Evolutionary conservation across 2,888 invertebrate species (phyloP).

Genomic region (Hipparchia semele): DNA sequence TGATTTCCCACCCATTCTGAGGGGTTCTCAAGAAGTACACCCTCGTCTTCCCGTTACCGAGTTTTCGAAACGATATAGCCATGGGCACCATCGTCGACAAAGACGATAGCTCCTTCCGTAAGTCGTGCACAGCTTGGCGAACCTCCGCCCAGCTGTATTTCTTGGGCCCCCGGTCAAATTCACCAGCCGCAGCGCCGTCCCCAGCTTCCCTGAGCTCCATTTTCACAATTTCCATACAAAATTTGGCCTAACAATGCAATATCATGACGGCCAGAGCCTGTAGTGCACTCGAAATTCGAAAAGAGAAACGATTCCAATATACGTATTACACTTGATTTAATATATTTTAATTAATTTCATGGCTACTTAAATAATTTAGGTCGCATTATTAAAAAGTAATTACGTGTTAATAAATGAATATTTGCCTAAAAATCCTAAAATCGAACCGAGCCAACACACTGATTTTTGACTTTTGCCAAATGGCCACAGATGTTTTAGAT

Average conservation of each 20-base stretch:
- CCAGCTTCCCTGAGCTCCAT: constrained; percentile 78
- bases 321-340: constrained; percentile 42
- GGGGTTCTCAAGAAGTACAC: constrained; percentile 96
- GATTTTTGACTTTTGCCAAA: constrained; percentile 65
- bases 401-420: constrained; percentile 49
- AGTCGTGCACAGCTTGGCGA: constrained; percentile 90
- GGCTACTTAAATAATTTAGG: constrained; percentile 49
- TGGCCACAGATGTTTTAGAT: constrained; percentile 45
- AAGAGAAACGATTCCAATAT: constrained; percentile 30
- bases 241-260: constrained; percentile 43
- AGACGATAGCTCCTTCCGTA: constrained; percentile 89
- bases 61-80: constrained; percentile 90
- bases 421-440: constrained; percentile 52
- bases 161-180: constrained; percentile 66
- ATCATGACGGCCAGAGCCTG: constrained; percentile 56
- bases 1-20: constrained; percentile 95
- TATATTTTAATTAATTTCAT: constrained; percentile 53
- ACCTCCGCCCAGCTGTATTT: constrained; percentile 90
- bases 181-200: constrained; percentile 73
- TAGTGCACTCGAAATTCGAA: constrained; percentile 35
- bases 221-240: constrained; percentile 59
- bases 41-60: constrained; percentile 90
- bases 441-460: constrained; percentile 68
- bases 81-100: constrained; percentile 92
- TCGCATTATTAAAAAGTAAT: constrained; percentile 54